Evolutionary conservation across 2,888 invertebrate genomes (phyloP).

Genomic region (Ochropleura leucogaster): DNA sequence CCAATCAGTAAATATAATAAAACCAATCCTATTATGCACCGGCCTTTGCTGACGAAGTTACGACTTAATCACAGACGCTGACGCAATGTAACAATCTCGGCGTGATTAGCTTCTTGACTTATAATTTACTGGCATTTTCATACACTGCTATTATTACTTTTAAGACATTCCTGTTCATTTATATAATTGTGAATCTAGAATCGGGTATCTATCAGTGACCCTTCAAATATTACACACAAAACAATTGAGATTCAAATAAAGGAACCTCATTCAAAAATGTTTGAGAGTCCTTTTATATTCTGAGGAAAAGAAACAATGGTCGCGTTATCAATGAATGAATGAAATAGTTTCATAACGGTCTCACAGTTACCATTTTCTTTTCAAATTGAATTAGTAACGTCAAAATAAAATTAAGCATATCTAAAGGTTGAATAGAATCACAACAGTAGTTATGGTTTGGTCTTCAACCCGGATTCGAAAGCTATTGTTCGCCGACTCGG

Average conservation of each 20-base stretch:
- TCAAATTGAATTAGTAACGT: slow-evolving; percentile 9
- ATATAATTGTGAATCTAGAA: slow-evolving; percentile 18
- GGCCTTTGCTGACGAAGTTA: slow-evolving; percentile 35
- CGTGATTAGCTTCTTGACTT: slow-evolving; percentile 46
- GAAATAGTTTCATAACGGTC: not conserved
- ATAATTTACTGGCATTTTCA: slow-evolving; percentile 40
- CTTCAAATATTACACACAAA: not conserved
- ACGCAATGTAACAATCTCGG: slow-evolving; percentile 38
- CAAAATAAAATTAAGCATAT: slow-evolving; percentile 32
- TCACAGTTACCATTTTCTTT: slow-evolving; percentile 7
- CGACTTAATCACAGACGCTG: slow-evolving; percentile 51
- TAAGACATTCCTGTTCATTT: slow-evolving; percentile 16
- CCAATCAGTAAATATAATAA: slow-evolving; percentile 66
- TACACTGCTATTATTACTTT: slow-evolving; percentile 16
- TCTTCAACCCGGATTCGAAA: slow-evolving; percentile 80
- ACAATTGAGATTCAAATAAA: not conserved
- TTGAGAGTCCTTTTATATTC: not conserved
- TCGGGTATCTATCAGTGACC: slow-evolving; percentile 1
- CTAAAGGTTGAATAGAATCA: slow-evolving; percentile 63
- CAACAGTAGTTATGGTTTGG: slow-evolving; percentile 72
- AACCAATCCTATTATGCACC: slow-evolving; percentile 54
- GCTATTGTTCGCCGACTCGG: slow-evolving; percentile 68
- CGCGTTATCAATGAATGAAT: not conserved
- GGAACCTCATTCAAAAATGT: not conserved
- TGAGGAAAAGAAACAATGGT: not conserved